These are phyloP conservation scores for Agapornis canus DNA, from an alignment of 2,797 vertebrate genomes.

Conservation along the genomic window DNA sequence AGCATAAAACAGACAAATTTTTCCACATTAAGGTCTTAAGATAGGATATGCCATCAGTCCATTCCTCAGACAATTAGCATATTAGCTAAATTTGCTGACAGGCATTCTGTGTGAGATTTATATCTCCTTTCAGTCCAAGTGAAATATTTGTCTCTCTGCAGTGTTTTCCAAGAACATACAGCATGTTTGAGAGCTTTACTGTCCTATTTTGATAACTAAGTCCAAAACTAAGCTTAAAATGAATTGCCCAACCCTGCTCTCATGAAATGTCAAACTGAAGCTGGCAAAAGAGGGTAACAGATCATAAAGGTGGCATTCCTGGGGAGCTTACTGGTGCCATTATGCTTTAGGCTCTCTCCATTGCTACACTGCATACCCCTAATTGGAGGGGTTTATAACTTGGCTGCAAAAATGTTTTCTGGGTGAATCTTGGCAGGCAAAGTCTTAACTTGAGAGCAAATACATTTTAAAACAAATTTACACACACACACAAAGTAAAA, in stretches of 20 bases:
- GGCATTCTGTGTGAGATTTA: slow-evolving; percentile 64
- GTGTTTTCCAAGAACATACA: slow-evolving; percentile 65
- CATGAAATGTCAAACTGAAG: slow-evolving; percentile 55
- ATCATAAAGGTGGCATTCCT: slow-evolving; percentile 47
- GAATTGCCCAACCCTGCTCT: slow-evolving; percentile 19
- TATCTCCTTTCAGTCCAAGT: slow-evolving; percentile 66
- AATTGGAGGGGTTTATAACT: slow-evolving; percentile 31
- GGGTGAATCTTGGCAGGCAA: not conserved
- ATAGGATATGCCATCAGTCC: slow-evolving; percentile 41
- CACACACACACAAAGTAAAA: not conserved
- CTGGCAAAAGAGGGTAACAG: slow-evolving; percentile 37
- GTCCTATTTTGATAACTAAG: slow-evolving; percentile 66
- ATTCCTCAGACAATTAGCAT: slow-evolving; percentile 58
- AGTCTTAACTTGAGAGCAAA: not conserved
- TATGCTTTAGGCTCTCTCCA: slow-evolving; percentile 9
- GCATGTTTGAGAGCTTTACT: slow-evolving; percentile 61
- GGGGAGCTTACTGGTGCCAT: slow-evolving; percentile 17
- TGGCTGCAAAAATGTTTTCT: slow-evolving; percentile 60
- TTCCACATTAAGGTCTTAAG: slow-evolving; percentile 52
- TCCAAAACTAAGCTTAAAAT: slow-evolving; percentile 61
- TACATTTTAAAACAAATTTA: slow-evolving; percentile 32
- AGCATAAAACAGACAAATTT: not conserved
- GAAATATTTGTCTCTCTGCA: slow-evolving; percentile 76
- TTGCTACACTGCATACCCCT: not conserved
- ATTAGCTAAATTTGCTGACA: slow-evolving; percentile 69